Evolutionary conservation across 1,140 invertebrate species (phyloP), one percentile per base, ranked within the genome.

Genomic region (Drosophila biarmipes): DNA sequence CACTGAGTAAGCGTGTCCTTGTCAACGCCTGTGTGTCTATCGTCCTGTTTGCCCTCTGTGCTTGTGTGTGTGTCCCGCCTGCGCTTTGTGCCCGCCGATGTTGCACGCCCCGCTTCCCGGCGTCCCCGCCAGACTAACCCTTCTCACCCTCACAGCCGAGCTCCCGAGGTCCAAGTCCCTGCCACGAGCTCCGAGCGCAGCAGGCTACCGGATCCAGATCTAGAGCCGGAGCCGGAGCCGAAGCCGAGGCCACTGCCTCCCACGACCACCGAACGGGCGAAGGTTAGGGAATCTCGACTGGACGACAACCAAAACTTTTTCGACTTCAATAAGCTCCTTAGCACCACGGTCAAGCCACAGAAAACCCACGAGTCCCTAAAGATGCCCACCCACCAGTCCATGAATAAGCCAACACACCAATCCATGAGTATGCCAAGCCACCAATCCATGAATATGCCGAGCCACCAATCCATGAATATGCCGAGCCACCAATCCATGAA

Each of bases 251-350:
- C 55, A 5, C 21, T 11, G 15, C n/a, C 35, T 5, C n/a, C 29
- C 1, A 61, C 48, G 7, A 59, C 14, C 48, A 19, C 35, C 3
- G 46, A 52, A 27, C 5, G 37, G 12, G 21, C 5, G 24, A 17
- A 14, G 8, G n/a, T n/a, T n/a, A n/a, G n/a, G n/a, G 63, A 55
- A 14, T 42, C 49, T 2, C 64, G 51, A 0, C 19, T 71, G n/a
- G 67, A 71, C 21, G 42, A 56, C 15, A 55, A 38, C 8, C 14
- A 40, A 10, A 52, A 55, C 51, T 71, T 71, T 34, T 71, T 69
- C 2, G 67, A 71, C 52, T 71, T 71, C 15, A 71, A 71, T 19
- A 17, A 69, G 51, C 42, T 71, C 10, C 64, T 71, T 8, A 67
- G 67, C 34, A 71, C 67, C 14, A 46, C 59, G 0, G 21, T 17